Conservation (phyloP, 2,113 vertebrate species). For the Notothenia rossii region DNA sequence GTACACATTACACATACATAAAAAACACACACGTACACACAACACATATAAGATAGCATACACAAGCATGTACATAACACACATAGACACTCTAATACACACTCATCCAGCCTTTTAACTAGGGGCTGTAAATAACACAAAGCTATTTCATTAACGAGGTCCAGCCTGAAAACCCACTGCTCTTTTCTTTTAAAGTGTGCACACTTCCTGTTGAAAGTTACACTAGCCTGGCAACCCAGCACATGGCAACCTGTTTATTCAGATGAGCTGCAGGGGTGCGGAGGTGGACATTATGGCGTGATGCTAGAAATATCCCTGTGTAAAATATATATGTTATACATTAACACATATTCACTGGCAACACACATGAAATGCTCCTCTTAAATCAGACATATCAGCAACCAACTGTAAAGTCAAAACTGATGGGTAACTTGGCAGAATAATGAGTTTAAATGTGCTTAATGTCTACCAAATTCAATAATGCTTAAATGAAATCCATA, state of each 20-base stretch:
- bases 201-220: slow-evolving; percentile 74
- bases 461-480: background rate
- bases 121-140: slow-evolving; percentile 79
- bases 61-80: slow-evolving; percentile 6
- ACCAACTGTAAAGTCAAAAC: too few species aligned
- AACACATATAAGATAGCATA: slow-evolving; percentile 15
- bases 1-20: slow-evolving; percentile 52
- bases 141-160: slow-evolving; percentile 77
- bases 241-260: slow-evolving; percentile 70
- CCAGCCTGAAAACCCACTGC: slow-evolving; percentile 66
- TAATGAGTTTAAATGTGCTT: too few species aligned
- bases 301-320: slow-evolving; percentile 46
- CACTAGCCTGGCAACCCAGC: slow-evolving; percentile 66
- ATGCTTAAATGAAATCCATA: background rate
- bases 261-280: slow-evolving; percentile 50
- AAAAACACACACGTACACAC: slow-evolving; percentile 50
- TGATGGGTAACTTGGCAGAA: too few species aligned
- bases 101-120: slow-evolving; percentile 74
- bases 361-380: background rate
- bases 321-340: background rate
- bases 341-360: background rate
- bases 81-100: slow-evolving; percentile 40
- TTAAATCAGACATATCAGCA: background rate
- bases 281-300: slow-evolving; percentile 26
- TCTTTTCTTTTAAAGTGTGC: slow-evolving; percentile 60